phyloP scores from a whole-genome alignment of 2,888 invertebrate species.

The Heterodera filipjevi region DNA sequence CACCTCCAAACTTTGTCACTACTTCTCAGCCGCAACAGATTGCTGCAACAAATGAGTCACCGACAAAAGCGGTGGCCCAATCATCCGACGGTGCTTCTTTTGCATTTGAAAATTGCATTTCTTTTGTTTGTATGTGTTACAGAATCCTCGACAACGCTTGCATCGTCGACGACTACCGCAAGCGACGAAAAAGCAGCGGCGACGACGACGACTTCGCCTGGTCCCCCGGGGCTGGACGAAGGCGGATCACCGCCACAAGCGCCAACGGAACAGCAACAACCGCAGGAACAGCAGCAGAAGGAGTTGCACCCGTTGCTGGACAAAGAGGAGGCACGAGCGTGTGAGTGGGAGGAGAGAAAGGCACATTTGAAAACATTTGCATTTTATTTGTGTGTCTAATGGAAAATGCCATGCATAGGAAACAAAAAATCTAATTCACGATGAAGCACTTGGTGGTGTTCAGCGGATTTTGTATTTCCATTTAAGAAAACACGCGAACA shows the following conservation, averaged over 20 bases:
- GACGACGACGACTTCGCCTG: constrained; percentile 5
- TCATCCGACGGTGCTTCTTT: background rate
- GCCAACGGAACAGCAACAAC: constrained; percentile 10
- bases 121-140: background rate
- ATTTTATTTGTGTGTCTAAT: background rate
- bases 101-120: background rate
- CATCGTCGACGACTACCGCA: background rate
- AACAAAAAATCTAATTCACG: too few species aligned
- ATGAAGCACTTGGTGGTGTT: too few species aligned
- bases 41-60: background rate
- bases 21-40: background rate
- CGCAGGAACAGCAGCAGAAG: background rate
- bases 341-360: background rate
- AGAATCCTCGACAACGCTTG: background rate
- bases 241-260: constrained; percentile 16
- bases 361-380: background rate
- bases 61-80: background rate
- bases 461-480: too few species aligned
- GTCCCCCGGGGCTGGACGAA: constrained; percentile 19
- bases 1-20: background rate
- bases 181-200: background rate
- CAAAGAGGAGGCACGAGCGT: background rate
- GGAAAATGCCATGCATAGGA: too few species aligned
- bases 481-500: too few species aligned
- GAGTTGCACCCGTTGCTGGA: background rate